Base-by-base conservation (phyloP, 2,113 vertebrate species). In the Lophotis ruficrista region DNA sequence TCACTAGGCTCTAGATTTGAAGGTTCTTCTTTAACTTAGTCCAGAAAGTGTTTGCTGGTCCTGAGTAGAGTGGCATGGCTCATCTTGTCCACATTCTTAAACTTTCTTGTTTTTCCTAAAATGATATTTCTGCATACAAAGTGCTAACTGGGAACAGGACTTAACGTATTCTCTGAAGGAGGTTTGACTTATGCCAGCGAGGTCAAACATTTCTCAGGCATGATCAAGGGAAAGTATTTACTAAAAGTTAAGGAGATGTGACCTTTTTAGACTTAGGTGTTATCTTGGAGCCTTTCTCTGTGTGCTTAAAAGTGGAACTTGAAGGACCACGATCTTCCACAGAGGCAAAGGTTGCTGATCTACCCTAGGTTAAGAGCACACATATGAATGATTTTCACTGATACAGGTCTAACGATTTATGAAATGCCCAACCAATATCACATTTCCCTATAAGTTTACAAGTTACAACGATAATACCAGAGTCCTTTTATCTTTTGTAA, bases 21-120 rank as follows among this genome's bases (percentile, higher is more conserved):
- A 48, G 33, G 19, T 13, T 8, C 1, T 57, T 82, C 28, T 64
- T 15, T 1, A 89, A 62, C 4, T 31, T 76, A n/a, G 14, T 14
- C 28, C 24, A 28, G 23, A n/a, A 78, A 31, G 1, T 7, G 4
- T 70, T 90, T 43, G 9, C 28, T 89, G 56, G 6, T 31, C 64
- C 43, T 54, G 51, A 84, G 19, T 27, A 0, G 0, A 24, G n/a
- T 38, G 18, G 16, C 50, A 31, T 35, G 12, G 31, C 5, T 70
- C 47, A 48, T 69, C 35, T 72, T 43, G 13, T 54, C 9, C 23
- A 7, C 51, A 13, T 70, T 53, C 47, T 62, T 70, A 57, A 95
- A 35, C 12, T 51, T 38, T 21, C 14, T 75, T 86, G 5, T 38
- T 60, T 5, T 66, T 77, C 30, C 25, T 45, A 56, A 73, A 83